Evolutionary conservation across 2,888 invertebrate genomes (phyloP).

Genomic region (Lycophotia porphyrea): DNA sequence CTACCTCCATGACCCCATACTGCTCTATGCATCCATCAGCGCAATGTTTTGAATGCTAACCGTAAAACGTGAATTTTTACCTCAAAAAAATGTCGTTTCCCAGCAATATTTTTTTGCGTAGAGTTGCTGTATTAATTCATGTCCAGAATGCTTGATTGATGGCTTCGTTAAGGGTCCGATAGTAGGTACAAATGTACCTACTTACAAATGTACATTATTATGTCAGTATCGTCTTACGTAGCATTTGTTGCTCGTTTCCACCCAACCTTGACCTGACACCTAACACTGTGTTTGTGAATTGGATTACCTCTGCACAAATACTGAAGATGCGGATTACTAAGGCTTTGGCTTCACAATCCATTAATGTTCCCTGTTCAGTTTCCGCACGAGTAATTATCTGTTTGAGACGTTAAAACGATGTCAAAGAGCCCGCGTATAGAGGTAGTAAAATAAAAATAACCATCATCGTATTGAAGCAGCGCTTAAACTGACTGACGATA

Average conservation of each 20-base stretch:
- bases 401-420: not conserved
- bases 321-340: slow-evolving; percentile 2
- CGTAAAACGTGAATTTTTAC: too few relatives aligned
- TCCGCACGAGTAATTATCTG: slow-evolving; percentile 23
- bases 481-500: not conserved
- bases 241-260: slow-evolving; percentile 1
- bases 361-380: slow-evolving; percentile 37
- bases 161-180: not conserved
- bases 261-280: slow-evolving; percentile 25
- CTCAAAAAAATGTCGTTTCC: too few relatives aligned
- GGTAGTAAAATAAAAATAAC: not conserved
- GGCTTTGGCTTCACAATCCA: slow-evolving; percentile 17
- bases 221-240: not conserved
- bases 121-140: not conserved
- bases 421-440: not conserved
- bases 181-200: too few relatives aligned
- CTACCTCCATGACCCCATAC: too few relatives aligned
- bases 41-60: too few relatives aligned
- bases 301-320: slow-evolving; percentile 20
- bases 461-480: not conserved
- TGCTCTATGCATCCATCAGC: too few relatives aligned
- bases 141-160: not conserved
- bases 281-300: slow-evolving; percentile 10
- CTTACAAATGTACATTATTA: not conserved
- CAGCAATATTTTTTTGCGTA: too few relatives aligned